Evolutionary conservation across 2,113 vertebrate genomes (phyloP).

Genomic region (Dendropsophus ebraccatus): DNA sequence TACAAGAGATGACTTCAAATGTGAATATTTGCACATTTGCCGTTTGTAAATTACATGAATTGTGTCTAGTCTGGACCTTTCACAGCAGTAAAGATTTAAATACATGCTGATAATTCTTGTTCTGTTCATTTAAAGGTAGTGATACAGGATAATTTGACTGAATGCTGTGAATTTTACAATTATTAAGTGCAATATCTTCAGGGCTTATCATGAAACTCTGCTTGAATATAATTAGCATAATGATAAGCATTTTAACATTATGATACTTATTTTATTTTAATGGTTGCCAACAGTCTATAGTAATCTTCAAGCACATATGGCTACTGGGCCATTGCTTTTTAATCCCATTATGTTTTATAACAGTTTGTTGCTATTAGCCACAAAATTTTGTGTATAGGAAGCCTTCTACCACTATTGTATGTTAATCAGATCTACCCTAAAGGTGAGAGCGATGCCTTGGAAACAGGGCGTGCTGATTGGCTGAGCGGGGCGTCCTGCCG

Average conservation of each 20-base stretch:
- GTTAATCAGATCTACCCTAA: background rate
- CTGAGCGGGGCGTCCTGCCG: no score
- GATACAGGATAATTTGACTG: background rate
- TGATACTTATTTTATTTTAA: slow-evolving; percentile 11
- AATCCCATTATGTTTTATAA: background rate
- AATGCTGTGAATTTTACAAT: slow-evolving; percentile 19
- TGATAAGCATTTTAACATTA: background rate
- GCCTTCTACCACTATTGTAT: background rate
- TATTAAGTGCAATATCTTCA: background rate
- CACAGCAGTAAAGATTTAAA: background rate
- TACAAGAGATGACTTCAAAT: background rate
- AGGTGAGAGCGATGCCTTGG: no score
- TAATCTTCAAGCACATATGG: slow-evolving; percentile 1
- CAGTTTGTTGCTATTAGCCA: background rate
- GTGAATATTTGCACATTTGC: slow-evolving; percentile 8
- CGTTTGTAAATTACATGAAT: background rate
- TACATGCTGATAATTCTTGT: slow-evolving; percentile 13
- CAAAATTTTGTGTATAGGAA: background rate
- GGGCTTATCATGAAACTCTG: slow-evolving; percentile 20
- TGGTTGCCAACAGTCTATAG: background rate
- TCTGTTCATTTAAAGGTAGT: slow-evolving; percentile 12
- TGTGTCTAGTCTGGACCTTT: background rate
- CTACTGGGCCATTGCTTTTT: background rate
- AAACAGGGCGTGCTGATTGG: no score
- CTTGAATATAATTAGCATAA: slow-evolving; percentile 27